phyloP scores from a whole-genome alignment of 2,888 invertebrate genomes.

The Macaria notata region DNA sequence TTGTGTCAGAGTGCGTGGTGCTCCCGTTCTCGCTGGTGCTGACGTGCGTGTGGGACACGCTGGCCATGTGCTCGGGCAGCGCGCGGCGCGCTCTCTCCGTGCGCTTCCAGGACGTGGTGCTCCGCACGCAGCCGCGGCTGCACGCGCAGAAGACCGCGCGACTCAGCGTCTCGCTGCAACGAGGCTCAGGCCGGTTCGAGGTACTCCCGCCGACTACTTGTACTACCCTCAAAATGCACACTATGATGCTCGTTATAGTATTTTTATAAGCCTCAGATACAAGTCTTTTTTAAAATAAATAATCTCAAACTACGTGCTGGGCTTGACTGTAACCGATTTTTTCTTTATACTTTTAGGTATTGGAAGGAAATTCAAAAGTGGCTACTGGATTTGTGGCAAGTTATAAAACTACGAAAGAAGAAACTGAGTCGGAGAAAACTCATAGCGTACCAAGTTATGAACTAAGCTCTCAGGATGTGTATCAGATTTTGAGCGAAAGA shows the following conservation, averaged over 20 bases:
- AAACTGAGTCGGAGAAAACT: neutral
- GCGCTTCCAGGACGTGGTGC: slow-evolving; percentile 84
- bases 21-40: slow-evolving; percentile 90
- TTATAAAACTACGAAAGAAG: neutral
- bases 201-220: slow-evolving; percentile 39
- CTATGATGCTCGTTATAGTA: too few species aligned
- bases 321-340: too few species aligned
- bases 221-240: too few species aligned
- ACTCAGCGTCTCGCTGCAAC: slow-evolving; percentile 79
- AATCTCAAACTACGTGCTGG: too few species aligned
- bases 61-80: slow-evolving; percentile 79
- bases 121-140: slow-evolving; percentile 78
- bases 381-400: slow-evolving; percentile 8
- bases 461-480: neutral
- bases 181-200: slow-evolving; percentile 81
- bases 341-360: slow-evolving; percentile 1
- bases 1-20: too few species aligned
- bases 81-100: slow-evolving; percentile 85
- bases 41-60: slow-evolving; percentile 85
- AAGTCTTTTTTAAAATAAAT: too few species aligned
- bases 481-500: slow-evolving; percentile 8
- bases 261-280: too few species aligned
- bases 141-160: slow-evolving; percentile 73
- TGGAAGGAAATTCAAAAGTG: slow-evolving; percentile 10
- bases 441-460: neutral